Base-by-base conservation (phyloP, 1,140 invertebrate genomes). In the Procambarus virginalis region DNA sequence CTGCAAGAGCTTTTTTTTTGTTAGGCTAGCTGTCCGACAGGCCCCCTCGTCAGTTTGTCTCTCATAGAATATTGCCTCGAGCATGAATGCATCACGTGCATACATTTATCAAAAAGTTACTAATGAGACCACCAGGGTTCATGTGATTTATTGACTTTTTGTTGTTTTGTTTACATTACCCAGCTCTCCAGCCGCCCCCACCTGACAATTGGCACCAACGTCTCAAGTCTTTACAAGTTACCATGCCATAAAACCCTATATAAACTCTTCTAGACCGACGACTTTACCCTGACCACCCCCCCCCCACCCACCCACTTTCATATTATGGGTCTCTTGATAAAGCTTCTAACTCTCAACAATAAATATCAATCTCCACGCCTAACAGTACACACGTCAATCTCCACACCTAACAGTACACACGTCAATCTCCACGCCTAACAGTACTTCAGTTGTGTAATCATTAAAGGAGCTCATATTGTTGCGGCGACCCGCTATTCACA, bases 11-110 rank as follows among this genome's bases (percentile, higher is more conserved):
- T 34, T 34, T 34, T 34, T 70, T 84, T 84, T 51, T 89, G 76
- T 86, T 58, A 83, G 60, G 82, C 81, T 89, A 84, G 81, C 88
- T 84, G 80, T 79, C 76, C 70, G 75, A 79, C 73, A 68, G 73
- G 49, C 51, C 81, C 80, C 87, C 34, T 12, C 80, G 68, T 17
- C 22, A 55, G 70, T 68, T 89, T 55, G 77, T 49, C 73, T 70
- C 73, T 89, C 60, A 81, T 68, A 89, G 75, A 84, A 70, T 84
- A 89, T 84, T 84, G 88, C 88, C 82, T 78, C 76, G 64, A 22
- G 22, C 60, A 84, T 14, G 46, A 60, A 49, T 55, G 55, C 76
- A 48, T 48, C 51, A 64, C 34, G 48, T 60, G 20, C 81, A 84
- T 84, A 77, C 73, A 76, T 10, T 60, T 77, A 49, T n/a, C 46